Evolutionary conservation across 2,113 vertebrate species (phyloP), one percentile per base, ranked within the genome.

Genomic region (Cyprinodon brontotheroides): DNA sequence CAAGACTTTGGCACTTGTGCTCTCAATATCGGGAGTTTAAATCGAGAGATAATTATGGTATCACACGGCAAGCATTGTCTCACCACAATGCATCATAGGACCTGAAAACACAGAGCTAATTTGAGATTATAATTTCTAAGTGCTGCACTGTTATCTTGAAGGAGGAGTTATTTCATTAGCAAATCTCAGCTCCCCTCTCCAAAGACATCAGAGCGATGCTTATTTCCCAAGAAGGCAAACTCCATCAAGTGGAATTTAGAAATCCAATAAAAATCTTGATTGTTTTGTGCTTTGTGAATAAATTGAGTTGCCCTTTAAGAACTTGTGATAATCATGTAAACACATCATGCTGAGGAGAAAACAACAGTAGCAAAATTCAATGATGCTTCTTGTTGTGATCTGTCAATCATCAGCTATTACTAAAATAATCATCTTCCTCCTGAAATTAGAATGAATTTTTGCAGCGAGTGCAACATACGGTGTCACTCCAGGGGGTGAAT

Each of bases 251-350:
- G 75, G 75, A 74, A 81, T 86, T 83, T 80, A 61, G 82, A 81
- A 81, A 86, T 86, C 45, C 84, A 88, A 86, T 79, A 73, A 79
- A 71, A 85, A 59, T 43, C 57, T 29, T 81, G 69, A 84, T 81
- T 88, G 74, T 81, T 75, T 8, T 78, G 68, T 64, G 78, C 62
- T 77, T 85, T 82, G 72, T 78, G 65, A 75, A 73, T 74, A 74
- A 75, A 84, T 38, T 66, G 57, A n/a, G 22, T 45, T 41, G 14
- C 48, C 14, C 74, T 81, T 68, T 53, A 15, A 75, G 67, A 67
- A 41, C 45, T 11, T 78, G 53, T 64, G 66, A 20, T n/a, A 50
- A n/a, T 5, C n/a, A 53, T 47, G n/a, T 40, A 48, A 66, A 53
- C 36, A 29, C 5, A 14, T 36, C 14, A 10, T 29, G 12, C 15